Evolutionary conservation across 2,113 vertebrate genomes (phyloP).

Genomic region (cat (Felis catus)): F.catus_Fca126_mat1.0 CM031428.1:33432001-33432500

Average conservation of each 20-base stretch:
- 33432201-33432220: conserved; percentile 33
- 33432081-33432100: conserved; percentile 23
- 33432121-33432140: conserved; percentile 52
- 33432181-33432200: neutral
- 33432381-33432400: neutral
- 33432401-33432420: neutral
- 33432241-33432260: neutral
- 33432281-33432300: neutral
- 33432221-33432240: neutral
- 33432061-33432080: neutral
- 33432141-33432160: conserved; percentile 43
- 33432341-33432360: neutral
- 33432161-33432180: conserved; percentile 25
- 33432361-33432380: accelerated
- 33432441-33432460: accelerated
- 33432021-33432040: too few species aligned
- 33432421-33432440: neutral
- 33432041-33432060: neutral
- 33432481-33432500: neutral
- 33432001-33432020: neutral
- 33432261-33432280: neutral
- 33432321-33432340: neutral
- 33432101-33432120: conserved; percentile 77
- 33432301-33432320: neutral
- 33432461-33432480: neutral